phyloP scores from a whole-genome alignment of 2,113 vertebrate species.

The Arizona elegans region DNA sequence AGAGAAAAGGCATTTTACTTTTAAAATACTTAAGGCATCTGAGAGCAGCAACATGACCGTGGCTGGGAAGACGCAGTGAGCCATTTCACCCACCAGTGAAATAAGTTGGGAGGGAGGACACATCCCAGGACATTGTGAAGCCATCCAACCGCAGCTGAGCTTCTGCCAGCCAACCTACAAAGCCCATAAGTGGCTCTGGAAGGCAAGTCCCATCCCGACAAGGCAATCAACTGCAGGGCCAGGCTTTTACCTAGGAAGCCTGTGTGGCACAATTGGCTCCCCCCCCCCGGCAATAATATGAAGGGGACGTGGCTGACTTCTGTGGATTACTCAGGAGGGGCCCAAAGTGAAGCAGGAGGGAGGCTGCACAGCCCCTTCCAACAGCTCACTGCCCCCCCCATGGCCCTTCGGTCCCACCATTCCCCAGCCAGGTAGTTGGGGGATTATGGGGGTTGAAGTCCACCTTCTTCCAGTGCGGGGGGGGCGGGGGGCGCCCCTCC shows the following conservation, averaged over 20 bases:
- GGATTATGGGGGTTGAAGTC: not conserved
- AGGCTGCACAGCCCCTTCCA: not conserved
- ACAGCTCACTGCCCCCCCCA: not conserved
- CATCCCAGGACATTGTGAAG: not conserved
- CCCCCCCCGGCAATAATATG: accelerated
- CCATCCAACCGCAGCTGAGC: not conserved
- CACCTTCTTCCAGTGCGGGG: not conserved
- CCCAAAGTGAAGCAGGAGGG: not conserved
- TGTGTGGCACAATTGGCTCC: not conserved
- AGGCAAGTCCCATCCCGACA: not conserved
- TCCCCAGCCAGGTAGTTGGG: not conserved
- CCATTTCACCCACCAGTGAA: not conserved
- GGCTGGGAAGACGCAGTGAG: not conserved
- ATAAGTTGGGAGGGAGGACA: not conserved
- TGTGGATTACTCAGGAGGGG: not conserved
- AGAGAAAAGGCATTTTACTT: not conserved
- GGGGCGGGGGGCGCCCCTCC: not conserved
- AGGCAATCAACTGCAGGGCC: not conserved
- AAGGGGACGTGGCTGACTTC: not conserved
- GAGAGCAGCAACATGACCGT: conserved; percentile 4
- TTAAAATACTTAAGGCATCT: not conserved
- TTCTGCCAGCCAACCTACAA: not conserved
- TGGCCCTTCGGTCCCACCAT: not conserved
- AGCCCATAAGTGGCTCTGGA: not conserved
- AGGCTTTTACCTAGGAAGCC: not conserved